Conservation (phyloP, 2,113 vertebrate species). For the Lipotes vexillifer region DNA sequence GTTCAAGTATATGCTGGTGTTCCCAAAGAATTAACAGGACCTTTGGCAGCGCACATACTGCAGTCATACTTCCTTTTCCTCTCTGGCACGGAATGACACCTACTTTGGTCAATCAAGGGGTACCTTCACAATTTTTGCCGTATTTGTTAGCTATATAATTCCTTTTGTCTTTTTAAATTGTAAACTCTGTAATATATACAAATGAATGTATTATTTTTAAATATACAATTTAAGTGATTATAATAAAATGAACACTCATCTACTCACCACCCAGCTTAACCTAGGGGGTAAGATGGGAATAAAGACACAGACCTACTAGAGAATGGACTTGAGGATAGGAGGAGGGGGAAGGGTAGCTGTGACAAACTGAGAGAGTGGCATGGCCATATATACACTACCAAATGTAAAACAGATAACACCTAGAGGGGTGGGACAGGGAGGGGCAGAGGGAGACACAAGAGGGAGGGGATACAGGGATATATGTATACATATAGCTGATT, state of each 20-base stretch:
- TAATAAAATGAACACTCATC: not conserved
- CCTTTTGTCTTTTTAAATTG: not conserved
- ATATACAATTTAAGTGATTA: not conserved
- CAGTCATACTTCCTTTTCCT: not conserved
- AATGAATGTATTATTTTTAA: not conserved
- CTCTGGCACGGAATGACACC: not conserved
- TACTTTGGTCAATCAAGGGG: not conserved
- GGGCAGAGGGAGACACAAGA: no score
- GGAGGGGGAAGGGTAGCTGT: no score
- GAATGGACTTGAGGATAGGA: no score
- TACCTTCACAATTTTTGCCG: not conserved
- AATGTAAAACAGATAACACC: no score
- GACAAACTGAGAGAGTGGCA: no score
- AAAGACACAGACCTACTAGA: no score
- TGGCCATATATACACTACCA: no score
- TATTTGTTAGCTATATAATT: not conserved
- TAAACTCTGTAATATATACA: not conserved
- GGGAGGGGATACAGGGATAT: no score
- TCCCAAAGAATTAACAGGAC: not conserved
- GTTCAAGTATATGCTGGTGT: not conserved
- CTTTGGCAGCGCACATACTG: fast-evolving
- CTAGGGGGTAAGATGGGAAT: no score
- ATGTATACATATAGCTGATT: no score
- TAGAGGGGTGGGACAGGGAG: no score
- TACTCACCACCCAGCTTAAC: not conserved